Evolutionary conservation across 2,888 invertebrate genomes (phyloP), one percentile per base, ranked within the genome.

Genomic region (Caenorhabditis sp.): DNA sequence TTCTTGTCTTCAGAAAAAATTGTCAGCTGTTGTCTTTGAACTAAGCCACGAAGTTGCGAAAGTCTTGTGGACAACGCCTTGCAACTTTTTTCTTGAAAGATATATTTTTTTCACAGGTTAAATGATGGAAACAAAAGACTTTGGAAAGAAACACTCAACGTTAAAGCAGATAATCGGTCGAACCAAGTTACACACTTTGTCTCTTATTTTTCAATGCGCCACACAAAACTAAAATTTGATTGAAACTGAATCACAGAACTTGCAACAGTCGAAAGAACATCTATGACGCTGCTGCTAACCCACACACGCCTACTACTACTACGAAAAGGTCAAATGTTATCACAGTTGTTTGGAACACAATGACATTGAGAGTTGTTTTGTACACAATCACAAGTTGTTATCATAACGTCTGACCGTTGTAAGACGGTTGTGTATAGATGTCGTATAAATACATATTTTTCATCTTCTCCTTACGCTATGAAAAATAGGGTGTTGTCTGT

Each of bases 11-110:
- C 18, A 47, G 47, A 47, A 9, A 47, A 18, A 47, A 15, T 47
- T 28, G 53, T 62, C 71, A 71, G 71, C 71, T 71, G 71, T 71
- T 62, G 6, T 28, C 61, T 53, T 8, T 51, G 61, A 70, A 70
- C 51, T 40, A 20, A 50, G 53, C 61, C 61, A 26, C 18, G 61
- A 51, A 61, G 40, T 71, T 71, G 71, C 55, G 40, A 71, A 71
- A 40, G 26, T 61, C 18, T 47, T 18, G 47, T 15, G 47, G 47
- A 20, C 47, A 47, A 47, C 18, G 11, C 18, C 18, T 18, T 18
- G 47, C 47, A 47, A 47, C 35, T 35, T 50, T 58, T 24, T 58
- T n/a, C 35, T 4, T 67, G 15, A 60, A 28, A 11, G 3, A 55
- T 35, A 61, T 32, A 32, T 32, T 4, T 32, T 32, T 32, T n/a